Evolutionary conservation across 2,797 vertebrate genomes (phyloP).

Genomic region (Eremophila alpestris): DNA sequence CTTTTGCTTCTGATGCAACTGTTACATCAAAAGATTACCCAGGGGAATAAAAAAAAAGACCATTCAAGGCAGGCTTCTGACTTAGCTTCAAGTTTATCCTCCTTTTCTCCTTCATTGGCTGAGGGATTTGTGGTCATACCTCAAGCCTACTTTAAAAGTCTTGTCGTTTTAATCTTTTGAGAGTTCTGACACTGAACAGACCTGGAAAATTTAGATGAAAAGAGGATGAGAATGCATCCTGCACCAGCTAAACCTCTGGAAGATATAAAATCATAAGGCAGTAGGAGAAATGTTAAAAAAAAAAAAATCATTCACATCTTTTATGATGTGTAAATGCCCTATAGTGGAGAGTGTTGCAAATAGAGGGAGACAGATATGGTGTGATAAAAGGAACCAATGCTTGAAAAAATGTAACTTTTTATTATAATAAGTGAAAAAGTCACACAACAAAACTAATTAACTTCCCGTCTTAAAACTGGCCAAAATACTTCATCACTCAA

Average conservation of each 20-base stretch:
- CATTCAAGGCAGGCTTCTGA: slow-evolving; percentile 24
- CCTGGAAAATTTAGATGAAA: neutral
- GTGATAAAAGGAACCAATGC: neutral
- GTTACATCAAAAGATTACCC: slow-evolving; percentile 38
- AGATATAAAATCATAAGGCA: neutral
- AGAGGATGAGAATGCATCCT: neutral
- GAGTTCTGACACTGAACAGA: neutral
- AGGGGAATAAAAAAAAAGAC: neutral
- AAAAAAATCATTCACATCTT: neutral
- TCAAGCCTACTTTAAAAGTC: neutral
- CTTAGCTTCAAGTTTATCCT: slow-evolving; percentile 2
- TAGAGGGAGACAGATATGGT: neutral
- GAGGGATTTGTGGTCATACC: neutral
- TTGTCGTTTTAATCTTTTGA: neutral
- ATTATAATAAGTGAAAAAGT: neutral
- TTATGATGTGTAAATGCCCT: neutral
- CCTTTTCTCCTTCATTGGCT: neutral
- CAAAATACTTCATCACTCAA: neutral
- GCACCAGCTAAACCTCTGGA: neutral
- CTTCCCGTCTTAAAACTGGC: neutral
- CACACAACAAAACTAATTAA: neutral
- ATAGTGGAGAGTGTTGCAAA: neutral
- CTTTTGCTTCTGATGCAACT: slow-evolving; percentile 26
- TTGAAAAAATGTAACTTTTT: neutral
- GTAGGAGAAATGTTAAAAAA: neutral